Base-by-base conservation (phyloP, 2,888 invertebrate species). In the Hydropsyche betteni region DNA sequence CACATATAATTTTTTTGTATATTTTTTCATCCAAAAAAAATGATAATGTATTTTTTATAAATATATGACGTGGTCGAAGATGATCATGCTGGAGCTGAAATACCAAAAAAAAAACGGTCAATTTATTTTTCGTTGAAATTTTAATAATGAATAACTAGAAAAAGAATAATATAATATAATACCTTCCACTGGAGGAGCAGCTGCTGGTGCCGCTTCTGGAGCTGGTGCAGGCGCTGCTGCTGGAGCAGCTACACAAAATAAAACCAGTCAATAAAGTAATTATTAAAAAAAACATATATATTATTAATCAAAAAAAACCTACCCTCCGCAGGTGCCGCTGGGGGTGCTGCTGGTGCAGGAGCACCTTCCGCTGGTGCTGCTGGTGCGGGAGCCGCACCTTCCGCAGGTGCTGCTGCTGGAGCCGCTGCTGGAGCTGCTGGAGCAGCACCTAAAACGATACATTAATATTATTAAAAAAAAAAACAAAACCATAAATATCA, bases 141-240 rank as follows among this genome's bases (percentile, higher is more conserved):
- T 2, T 52, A 52, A 52, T 52, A 36, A 69, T n/a, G 14, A 24
- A 36, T 3, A 12, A 12, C 36, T 34, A 8, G 4, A 12, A 12
- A 14, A 70, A 38, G 3, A 2, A 58, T n/a, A n/a, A n/a, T n/a
- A n/a, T 52, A 72, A 50, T 64, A 74, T 33, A 24, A 24, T 52
- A 75, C 85, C 85, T 84, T 85, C 83, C 53, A 83, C 83, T 52
- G 84, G 82, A 34, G 84, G 82, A 16, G 83, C 81, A 69, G 83
- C 83, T 38, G 83, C 82, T 3, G 86, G 84, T n/a, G 80, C 80
- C 14, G 80, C 80, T 76, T 80, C 82, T 24, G 80, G 75, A 16
- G 84, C 83, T 5, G 84, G 84, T 16, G 84, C 83, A n/a, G 83
- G 83, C 36, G 83, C 84, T 6, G 85, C 83, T 8, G 83, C 84